These are phyloP conservation scores for Trissolcus brochymenae DNA, from an alignment of 2,888 invertebrate genomes.

Conservation along the genomic window DNA sequence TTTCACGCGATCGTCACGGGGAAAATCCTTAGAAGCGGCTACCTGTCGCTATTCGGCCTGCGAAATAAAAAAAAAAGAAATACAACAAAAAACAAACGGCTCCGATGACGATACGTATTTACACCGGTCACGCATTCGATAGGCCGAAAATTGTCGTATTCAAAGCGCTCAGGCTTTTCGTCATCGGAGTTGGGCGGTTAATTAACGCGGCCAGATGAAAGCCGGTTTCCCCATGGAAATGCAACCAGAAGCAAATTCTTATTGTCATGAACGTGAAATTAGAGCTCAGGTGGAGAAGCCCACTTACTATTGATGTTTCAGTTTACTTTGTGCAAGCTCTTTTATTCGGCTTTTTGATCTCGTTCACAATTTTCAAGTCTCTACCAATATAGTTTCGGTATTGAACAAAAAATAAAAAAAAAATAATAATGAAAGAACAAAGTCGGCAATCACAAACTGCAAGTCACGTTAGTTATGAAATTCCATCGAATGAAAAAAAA, in stretches of 20 bases:
- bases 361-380: not conserved
- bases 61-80: not conserved
- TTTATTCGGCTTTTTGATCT: conserved; percentile 3
- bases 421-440: not conserved
- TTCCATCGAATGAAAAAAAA: too few species aligned
- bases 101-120: conserved; percentile 22
- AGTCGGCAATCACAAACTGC: too few species aligned
- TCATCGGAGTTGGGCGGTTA: conserved; percentile 20
- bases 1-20: conserved; percentile 41
- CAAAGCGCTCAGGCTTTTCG: conserved; percentile 23
- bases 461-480: too few species aligned
- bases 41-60: conserved; percentile 71
- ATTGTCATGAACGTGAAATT: conserved; percentile 25
- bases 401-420: not conserved
- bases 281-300: conserved; percentile 1
- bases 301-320: conserved; percentile 17
- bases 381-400: not conserved
- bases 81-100: conserved; percentile 6
- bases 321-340: conserved; percentile 3
- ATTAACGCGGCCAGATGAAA: conserved; percentile 46
- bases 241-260: conserved; percentile 34
- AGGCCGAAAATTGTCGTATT: conserved; percentile 27
- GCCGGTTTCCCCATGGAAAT: conserved; percentile 31
- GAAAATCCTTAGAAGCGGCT: conserved; percentile 60
- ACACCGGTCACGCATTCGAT: conserved; percentile 40